Conservation (phyloP, 2,797 vertebrate species). For the Rhinella marina region DNA sequence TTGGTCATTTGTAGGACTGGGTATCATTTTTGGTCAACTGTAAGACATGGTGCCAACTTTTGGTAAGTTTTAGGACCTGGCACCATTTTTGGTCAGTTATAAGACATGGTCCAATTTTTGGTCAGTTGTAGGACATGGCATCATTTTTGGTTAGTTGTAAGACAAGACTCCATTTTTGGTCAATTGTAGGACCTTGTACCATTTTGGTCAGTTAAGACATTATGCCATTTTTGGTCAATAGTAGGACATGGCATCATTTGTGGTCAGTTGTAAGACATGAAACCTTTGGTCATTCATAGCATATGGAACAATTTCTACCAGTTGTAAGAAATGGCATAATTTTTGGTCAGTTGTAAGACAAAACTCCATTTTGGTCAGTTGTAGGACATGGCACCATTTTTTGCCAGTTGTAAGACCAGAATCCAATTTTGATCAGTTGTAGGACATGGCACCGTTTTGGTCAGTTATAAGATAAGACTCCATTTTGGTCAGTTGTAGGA, state of each 20-base stretch:
- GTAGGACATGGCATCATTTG: not conserved
- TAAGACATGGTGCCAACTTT: too few relatives aligned
- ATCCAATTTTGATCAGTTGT: fast-evolving
- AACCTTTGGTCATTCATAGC: not conserved
- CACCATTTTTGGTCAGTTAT: not conserved
- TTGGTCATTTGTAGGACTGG: not conserved
- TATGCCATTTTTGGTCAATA: not conserved
- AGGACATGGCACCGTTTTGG: not conserved
- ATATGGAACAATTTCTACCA: not conserved
- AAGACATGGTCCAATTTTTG: not conserved
- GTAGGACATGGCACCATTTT: not conserved
- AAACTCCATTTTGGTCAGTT: not conserved
- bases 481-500: not conserved
- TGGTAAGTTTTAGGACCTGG: not conserved
- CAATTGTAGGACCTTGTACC: not conserved
- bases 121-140: not conserved
- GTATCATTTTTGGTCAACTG: not conserved
- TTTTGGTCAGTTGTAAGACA: not conserved
- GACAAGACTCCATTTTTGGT: not conserved
- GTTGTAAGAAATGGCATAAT: not conserved
- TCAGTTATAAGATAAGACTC: too few relatives aligned
- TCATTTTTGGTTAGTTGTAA: not conserved
- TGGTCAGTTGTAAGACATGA: not conserved
- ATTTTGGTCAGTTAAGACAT: not conserved
- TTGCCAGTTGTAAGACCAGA: too few relatives aligned